These are phyloP conservation scores for Callopanchax toddi DNA, from an alignment of 2,113 vertebrate species.

Conservation along the genomic window DNA sequence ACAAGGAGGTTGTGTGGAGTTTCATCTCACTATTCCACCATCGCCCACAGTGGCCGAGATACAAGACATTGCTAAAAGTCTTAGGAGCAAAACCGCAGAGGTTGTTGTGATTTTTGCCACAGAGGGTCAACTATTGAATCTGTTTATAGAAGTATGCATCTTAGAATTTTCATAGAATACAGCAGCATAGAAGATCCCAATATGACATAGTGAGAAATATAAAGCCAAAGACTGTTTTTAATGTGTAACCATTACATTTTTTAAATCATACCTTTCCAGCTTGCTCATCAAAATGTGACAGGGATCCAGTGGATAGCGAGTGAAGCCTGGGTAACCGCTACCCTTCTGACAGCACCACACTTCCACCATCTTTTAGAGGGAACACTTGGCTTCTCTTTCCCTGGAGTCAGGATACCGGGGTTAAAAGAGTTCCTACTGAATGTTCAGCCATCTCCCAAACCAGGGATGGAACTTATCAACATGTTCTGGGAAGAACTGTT, in stretches of 20 bases:
- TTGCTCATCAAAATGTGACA: conserved; percentile 70
- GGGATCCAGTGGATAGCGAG: conserved; percentile 78
- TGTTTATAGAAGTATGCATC: conserved; percentile 64
- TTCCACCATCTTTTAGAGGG: conserved; percentile 71
- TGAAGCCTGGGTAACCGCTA: conserved; percentile 74
- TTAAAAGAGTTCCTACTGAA: conserved; percentile 72
- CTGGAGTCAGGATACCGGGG: conserved; percentile 63
- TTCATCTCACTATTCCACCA: conserved; percentile 71
- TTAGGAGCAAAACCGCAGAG: conserved; percentile 68
- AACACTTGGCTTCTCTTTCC: conserved; percentile 77
- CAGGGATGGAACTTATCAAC: conserved; percentile 70
- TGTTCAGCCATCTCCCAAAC: conserved; percentile 63
- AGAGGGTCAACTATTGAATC: conserved; percentile 71
- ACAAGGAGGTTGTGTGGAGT: conserved; percentile 73
- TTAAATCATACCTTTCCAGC: conserved; percentile 21
- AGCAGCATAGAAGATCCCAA: background rate
- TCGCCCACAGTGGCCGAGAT: conserved; percentile 53
- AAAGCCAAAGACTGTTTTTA: too few relatives aligned
- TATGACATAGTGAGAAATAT: background rate
- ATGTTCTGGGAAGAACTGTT: conserved; percentile 82
- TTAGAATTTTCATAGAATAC: background rate
- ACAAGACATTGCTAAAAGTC: conserved; percentile 55
- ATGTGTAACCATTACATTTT: background rate
- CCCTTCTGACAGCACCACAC: conserved; percentile 62
- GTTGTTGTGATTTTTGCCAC: conserved; percentile 77